Evolutionary conservation across 2,113 vertebrate species (phyloP), one percentile per base, ranked within the genome.

Genomic region (Cyphomyrus discorhynchus): DNA sequence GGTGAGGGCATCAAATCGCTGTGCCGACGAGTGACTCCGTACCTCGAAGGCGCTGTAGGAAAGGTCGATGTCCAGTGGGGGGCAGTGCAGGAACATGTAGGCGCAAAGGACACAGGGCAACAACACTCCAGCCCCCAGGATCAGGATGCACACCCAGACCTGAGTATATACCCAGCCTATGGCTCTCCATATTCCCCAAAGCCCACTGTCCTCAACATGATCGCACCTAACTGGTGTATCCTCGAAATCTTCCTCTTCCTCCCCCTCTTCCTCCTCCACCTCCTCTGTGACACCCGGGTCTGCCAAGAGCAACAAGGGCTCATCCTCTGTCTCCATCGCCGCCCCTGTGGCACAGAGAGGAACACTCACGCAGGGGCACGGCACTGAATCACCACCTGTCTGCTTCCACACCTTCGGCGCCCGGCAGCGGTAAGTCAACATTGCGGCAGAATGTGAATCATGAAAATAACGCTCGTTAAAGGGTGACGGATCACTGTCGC

Each of bases 1-100:
- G 90, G 98, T 93, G 0, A 99, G 97, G 0, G 98, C 97, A 0
- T 99, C 98, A 0, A 99, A 99, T 87, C 97, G 97, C 93, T 98
- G 97, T 0, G 98, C 98, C 3, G 98, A 99, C 92, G 97, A 97
- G 8, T 99, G 98, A 94, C 98, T 98, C 92, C 98, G 97, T 88
- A 99, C 98, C 95, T 99, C 98, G 0, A 99, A 99, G 82, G 98
- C 98, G 0, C 98, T 98, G 95, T 99, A 99, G 89, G 98, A 99
- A 92, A 99, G 98, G 94, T 99, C 98, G 0, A 99, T 99, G 90
- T 99, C 98, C 95, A 99, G 95, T 0, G 97, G 96, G 0, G 98
- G 98, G 93, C 97, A 98, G 94, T 95, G 96, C 86, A 98, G 94
- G 92, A 99, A 98, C 98, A 99, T 99, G 92, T 97, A 95, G 70